A percentile compares a stretch with the other conserved stretches of the same genome.
These are phyloP conservation scores for Amphiduros pacificus DNA, from an alignment of 2,888 invertebrate species.

Conservation along the genomic window DNA sequence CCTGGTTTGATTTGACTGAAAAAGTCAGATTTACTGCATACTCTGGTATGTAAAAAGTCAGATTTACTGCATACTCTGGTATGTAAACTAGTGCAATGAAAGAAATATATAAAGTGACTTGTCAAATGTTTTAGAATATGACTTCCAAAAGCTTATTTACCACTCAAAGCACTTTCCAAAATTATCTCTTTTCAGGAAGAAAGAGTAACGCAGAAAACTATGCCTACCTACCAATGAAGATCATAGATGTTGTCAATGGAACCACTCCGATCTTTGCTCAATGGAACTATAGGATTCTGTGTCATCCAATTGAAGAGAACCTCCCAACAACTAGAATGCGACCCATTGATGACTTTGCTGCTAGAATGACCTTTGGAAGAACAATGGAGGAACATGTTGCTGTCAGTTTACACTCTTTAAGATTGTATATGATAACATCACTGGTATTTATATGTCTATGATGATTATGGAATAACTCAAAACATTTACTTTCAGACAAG, in stretches of 20 bases:
- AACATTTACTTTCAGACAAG: not conserved
- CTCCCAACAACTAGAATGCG: not conserved
- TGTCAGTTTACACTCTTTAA: no score
- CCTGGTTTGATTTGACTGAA: slow-evolving; percentile 37
- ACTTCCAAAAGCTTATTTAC: no score
- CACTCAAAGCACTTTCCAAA: no score
- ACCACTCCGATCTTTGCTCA: slow-evolving; percentile 22
- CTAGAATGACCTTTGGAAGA: not conserved
- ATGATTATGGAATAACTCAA: not conserved
- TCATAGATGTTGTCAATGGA: slow-evolving; percentile 29
- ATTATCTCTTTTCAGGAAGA: no score
- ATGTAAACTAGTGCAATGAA: no score
- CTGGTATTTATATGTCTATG: not conserved
- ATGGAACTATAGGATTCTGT: slow-evolving; percentile 37
- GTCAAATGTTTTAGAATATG: no score
- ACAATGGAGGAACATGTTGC: not conserved
- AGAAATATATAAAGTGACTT: no score
- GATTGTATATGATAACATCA: not conserved
- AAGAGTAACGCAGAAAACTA: slow-evolving; percentile 25
- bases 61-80: no score
- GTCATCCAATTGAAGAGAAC: slow-evolving; percentile 6
- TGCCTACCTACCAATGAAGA: slow-evolving; percentile 41
- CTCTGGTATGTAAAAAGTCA: no score
- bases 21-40: slow-evolving; percentile 42
- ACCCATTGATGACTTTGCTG: not conserved